Conservation (phyloP, 2,797 vertebrate genomes). For the Gymnothorax reevesii region DNA sequence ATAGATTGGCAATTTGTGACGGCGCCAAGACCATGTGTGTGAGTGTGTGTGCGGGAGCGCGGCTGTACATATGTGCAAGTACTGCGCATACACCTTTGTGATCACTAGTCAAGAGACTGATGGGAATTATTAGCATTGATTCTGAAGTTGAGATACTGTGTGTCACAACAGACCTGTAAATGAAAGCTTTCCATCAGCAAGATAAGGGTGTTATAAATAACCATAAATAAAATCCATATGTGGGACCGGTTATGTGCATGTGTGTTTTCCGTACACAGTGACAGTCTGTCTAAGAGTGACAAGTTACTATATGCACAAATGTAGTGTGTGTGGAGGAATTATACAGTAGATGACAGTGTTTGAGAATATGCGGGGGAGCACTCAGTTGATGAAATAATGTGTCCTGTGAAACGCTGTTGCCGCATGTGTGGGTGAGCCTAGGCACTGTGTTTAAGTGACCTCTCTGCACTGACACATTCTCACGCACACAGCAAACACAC, state of each 20-base stretch:
- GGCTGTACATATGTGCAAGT: not conserved
- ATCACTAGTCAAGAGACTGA: not conserved
- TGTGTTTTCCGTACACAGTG: not conserved
- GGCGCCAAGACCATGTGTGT: no score
- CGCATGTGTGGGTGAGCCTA: conserved; percentile 2
- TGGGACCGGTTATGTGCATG: not conserved
- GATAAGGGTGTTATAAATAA: not conserved
- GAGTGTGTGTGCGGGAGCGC: not conserved
- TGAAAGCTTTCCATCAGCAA: not conserved
- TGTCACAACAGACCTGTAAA: not conserved
- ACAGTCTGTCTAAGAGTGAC: not conserved
- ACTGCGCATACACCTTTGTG: not conserved
- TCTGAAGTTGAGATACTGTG: not conserved
- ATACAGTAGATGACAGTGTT: not conserved
- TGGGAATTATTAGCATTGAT: not conserved
- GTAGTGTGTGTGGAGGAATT: not conserved
- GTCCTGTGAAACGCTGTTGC: not conserved
- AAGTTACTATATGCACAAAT: not conserved
- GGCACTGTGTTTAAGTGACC: not conserved
- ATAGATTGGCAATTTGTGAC: not conserved
- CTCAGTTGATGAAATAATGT: not conserved
- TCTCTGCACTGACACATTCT: not conserved
- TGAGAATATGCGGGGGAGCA: not conserved
- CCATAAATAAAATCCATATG: not conserved
- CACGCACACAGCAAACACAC: not conserved